A percentile compares a stretch with the other conserved stretches of the same genome.
These are phyloP conservation scores for Cheilosia urbana DNA, from an alignment of 2,888 invertebrate genomes.

Conservation along the genomic window DNA sequence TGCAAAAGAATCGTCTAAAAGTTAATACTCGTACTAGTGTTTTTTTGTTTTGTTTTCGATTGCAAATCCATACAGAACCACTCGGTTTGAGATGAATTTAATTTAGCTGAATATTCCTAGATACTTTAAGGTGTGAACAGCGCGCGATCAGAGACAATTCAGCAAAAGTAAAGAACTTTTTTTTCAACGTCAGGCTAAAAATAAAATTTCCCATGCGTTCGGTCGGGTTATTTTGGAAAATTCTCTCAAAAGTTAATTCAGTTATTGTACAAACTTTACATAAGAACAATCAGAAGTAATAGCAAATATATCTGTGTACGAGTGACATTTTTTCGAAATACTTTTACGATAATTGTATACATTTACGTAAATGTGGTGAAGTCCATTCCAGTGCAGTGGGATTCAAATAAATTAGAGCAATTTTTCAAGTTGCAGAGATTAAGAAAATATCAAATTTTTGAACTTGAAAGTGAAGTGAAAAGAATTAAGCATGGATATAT, in stretches of 20 bases:
- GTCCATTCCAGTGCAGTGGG: background rate
- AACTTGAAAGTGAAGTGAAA: slow-evolving; percentile 55
- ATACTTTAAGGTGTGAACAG: slow-evolving; percentile 56
- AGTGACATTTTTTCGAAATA: background rate
- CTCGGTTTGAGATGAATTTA: slow-evolving; percentile 10
- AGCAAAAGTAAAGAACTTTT: slow-evolving; percentile 54
- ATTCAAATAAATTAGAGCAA: background rate
- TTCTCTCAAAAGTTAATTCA: slow-evolving; percentile 72
- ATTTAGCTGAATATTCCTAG: slow-evolving; percentile 40
- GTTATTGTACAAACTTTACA: slow-evolving; percentile 68
- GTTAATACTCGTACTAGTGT: slow-evolving; percentile 20
- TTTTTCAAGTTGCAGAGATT: background rate
- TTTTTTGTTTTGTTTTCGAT: slow-evolving; percentile 23
- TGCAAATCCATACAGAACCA: slow-evolving; percentile 30
- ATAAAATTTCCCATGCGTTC: slow-evolving; percentile 76
- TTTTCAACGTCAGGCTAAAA: slow-evolving; percentile 70
- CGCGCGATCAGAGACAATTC: slow-evolving; percentile 62
- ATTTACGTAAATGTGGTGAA: slow-evolving; percentile 42
- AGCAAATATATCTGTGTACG: slow-evolving; percentile 24
- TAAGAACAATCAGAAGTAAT: slow-evolving; percentile 68
- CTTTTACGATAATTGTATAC: background rate
- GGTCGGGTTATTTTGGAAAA: slow-evolving; percentile 79
- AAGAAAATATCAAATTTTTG: background rate
- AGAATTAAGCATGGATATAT: slow-evolving; percentile 86
- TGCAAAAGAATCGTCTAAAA: background rate